Evolutionary conservation across 2,113 vertebrate species (phyloP).

Genomic region (Meriones unguiculatus): DNA sequence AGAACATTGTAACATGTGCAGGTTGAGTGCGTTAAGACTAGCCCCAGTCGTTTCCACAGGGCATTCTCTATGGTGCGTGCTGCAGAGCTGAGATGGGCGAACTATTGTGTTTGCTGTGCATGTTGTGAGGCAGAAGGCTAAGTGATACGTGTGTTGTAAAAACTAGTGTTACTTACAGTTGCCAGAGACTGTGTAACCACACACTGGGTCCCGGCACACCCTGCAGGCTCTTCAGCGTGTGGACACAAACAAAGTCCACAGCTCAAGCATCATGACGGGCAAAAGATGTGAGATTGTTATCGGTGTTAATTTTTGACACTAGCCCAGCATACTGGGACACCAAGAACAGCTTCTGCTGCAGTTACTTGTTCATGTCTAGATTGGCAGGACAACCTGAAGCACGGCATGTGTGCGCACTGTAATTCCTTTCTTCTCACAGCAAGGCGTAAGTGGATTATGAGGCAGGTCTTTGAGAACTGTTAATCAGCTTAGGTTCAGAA

Average conservation of each 20-base stretch:
- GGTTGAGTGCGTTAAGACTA: no score
- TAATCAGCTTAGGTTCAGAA: slow-evolving; percentile 37
- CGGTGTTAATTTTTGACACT: neutral
- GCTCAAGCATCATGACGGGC: neutral
- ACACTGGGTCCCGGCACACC: neutral
- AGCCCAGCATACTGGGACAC: neutral
- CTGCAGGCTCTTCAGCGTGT: neutral
- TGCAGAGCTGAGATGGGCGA: neutral
- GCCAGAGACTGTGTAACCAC: neutral
- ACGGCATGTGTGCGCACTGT: rapidly evolving
- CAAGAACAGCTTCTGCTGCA: neutral
- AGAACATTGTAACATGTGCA: neutral
- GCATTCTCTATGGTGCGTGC: neutral
- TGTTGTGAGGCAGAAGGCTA: neutral
- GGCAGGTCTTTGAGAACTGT: slow-evolving; percentile 3
- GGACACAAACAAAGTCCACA: neutral
- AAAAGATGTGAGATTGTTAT: neutral
- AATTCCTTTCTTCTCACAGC: slow-evolving; percentile 8
- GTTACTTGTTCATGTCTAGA: neutral
- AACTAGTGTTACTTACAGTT: neutral
- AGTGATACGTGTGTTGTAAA: neutral
- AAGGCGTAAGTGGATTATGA: slow-evolving; percentile 5
- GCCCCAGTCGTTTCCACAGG: neutral
- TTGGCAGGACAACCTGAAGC: neutral
- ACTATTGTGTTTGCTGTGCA: no score